Evolutionary conservation across 2,113 vertebrate species (phyloP).

Genomic region (Platanista minor): DNA sequence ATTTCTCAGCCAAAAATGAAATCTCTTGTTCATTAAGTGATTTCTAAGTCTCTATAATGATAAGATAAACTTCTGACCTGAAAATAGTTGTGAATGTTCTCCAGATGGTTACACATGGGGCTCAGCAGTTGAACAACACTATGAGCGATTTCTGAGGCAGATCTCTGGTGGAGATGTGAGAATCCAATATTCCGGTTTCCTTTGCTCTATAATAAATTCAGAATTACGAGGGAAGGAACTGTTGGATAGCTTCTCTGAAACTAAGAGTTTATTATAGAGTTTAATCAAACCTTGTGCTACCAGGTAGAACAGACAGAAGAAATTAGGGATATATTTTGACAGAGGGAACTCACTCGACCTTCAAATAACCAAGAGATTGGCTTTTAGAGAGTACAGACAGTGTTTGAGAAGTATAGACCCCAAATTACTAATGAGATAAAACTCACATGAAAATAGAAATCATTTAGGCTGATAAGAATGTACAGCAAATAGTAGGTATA

Average conservation of each 20-base stretch:
- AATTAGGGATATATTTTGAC: neutral
- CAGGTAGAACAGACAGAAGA: neutral
- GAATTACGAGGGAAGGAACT: constrained; percentile 32
- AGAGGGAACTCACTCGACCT: neutral
- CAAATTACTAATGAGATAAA: neutral
- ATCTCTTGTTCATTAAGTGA: neutral
- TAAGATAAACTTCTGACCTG: constrained; percentile 83
- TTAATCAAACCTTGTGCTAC: neutral
- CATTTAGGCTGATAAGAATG: neutral
- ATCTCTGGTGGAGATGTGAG: constrained; percentile 91
- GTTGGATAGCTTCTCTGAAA: constrained; percentile 11
- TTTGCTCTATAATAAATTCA: constrained; percentile 82
- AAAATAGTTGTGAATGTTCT: constrained; percentile 97
- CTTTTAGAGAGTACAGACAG: neutral
- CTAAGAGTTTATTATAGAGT: neutral
- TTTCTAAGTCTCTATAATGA: neutral
- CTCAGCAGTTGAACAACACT: constrained; percentile 85
- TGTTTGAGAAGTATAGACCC: neutral
- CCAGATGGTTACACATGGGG: constrained; percentile 92
- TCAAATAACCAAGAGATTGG: neutral
- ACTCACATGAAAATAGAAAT: neutral
- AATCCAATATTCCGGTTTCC: constrained; percentile 87
- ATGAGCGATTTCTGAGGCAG: constrained; percentile 83
- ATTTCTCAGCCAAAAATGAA: constrained; percentile 4
- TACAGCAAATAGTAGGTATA: neutral